phyloP scores from a whole-genome alignment of 2,797 vertebrate species.

The Rhincodon typus region DNA sequence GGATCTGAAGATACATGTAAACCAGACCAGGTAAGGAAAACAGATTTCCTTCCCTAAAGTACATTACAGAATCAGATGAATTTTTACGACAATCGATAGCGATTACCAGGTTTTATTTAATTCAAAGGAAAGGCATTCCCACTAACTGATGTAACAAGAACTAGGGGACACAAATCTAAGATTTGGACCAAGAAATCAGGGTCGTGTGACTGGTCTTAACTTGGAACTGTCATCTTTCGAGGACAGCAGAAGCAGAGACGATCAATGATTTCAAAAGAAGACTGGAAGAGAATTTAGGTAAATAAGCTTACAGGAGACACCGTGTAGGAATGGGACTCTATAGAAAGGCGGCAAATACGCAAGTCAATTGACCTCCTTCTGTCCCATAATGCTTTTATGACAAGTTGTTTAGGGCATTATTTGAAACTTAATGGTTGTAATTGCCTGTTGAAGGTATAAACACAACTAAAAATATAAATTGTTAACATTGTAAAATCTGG shows the following conservation, averaged over 20 bases:
- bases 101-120: no score
- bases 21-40: no score
- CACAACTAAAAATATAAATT: background rate
- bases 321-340: background rate
- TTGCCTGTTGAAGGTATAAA: conserved; percentile 2
- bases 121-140: background rate
- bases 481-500: background rate
- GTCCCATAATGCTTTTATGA: background rate
- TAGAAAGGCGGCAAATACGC: background rate
- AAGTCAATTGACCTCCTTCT: background rate
- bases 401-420: background rate
- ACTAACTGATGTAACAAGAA: background rate
- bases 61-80: no score
- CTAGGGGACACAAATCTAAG: background rate
- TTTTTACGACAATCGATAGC: no score
- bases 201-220: background rate
- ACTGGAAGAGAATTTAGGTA: background rate
- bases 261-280: background rate
- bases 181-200: background rate
- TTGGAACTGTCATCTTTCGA: background rate
- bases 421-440: background rate
- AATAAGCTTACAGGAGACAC: background rate
- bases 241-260: background rate
- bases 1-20: no score
- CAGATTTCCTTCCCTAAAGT: no score